Percentiles rank a stretch among this genome's conserved stretches.
Evolutionary conservation across 2,113 vertebrate species (phyloP).

Genomic region (Crotalus viridis): DNA sequence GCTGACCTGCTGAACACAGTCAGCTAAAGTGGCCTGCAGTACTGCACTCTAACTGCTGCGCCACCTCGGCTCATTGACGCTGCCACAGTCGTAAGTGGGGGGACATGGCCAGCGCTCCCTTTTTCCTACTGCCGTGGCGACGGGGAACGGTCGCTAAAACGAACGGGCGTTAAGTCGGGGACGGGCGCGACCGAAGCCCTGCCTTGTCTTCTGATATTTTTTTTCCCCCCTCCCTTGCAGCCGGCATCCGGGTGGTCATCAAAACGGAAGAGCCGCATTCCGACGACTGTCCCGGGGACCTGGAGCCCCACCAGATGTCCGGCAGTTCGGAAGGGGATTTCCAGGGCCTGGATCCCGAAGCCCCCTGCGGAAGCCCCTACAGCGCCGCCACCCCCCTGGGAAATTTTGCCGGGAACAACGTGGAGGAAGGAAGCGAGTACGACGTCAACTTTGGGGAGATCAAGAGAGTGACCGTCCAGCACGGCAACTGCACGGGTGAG

Average conservation of each 20-base stretch:
- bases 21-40: too few relatives aligned
- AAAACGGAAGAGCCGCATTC: slow-evolving; percentile 66
- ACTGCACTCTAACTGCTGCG: too few relatives aligned
- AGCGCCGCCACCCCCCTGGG: slow-evolving; percentile 42
- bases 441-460: slow-evolving; percentile 53
- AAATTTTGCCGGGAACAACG: slow-evolving; percentile 51
- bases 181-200: too few relatives aligned
- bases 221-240: slow-evolving; percentile 18
- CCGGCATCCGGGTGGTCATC: slow-evolving; percentile 67
- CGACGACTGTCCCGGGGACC: slow-evolving; percentile 58
- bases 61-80: too few relatives aligned
- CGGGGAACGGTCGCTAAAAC: not conserved
- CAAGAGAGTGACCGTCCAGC: slow-evolving; percentile 66
- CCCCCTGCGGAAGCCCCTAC: slow-evolving; percentile 55
- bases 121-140: not conserved
- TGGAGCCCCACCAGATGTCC: slow-evolving; percentile 57
- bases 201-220: too few relatives aligned
- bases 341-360: slow-evolving; percentile 55
- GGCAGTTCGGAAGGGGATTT: slow-evolving; percentile 62
- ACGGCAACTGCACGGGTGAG: slow-evolving; percentile 47
- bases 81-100: not conserved
- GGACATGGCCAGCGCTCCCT: not conserved
- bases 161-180: too few relatives aligned
- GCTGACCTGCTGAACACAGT: too few relatives aligned
- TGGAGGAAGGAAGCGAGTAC: slow-evolving; percentile 42